A percentile compares a stretch with the other conserved stretches of the same genome.
Conservation (phyloP, 2,888 invertebrate species). For the Drosophila meridiana region DNA sequence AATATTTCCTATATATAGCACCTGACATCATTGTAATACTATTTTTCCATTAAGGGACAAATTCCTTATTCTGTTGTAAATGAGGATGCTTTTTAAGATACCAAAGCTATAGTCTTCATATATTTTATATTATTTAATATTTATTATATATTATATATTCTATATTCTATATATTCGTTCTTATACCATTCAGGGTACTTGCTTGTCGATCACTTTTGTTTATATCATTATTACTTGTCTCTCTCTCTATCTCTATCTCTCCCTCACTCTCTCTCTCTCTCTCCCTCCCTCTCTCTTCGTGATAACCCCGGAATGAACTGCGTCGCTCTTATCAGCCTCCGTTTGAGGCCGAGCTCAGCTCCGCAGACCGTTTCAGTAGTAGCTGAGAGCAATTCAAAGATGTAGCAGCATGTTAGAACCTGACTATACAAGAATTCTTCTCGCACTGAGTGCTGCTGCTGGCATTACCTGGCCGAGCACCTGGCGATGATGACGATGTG, state of each 20-base stretch:
- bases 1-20: too few relatives aligned
- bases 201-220: too few relatives aligned
- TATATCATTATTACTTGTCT: not conserved
- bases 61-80: too few relatives aligned
- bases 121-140: not conserved
- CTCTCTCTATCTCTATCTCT: not conserved
- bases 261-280: not conserved
- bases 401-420: conserved; percentile 58
- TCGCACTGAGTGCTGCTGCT: conserved; percentile 16
- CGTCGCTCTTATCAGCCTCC: conserved; percentile 46
- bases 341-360: not conserved
- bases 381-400: conserved; percentile 49
- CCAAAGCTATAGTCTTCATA: not conserved
- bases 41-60: too few relatives aligned
- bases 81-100: too few relatives aligned
- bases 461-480: not conserved
- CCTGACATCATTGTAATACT: too few relatives aligned
- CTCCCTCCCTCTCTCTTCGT: not conserved
- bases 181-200: not conserved
- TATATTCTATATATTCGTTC: not conserved
- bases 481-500: conserved; percentile 6
- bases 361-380: conserved; percentile 38
- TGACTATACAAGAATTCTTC: conserved; percentile 17
- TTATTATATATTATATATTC: too few relatives aligned
- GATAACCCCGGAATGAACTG: conserved; percentile 63